Conservation (phyloP, 2,888 invertebrate genomes). For the Bombyx huttoni region DNA sequence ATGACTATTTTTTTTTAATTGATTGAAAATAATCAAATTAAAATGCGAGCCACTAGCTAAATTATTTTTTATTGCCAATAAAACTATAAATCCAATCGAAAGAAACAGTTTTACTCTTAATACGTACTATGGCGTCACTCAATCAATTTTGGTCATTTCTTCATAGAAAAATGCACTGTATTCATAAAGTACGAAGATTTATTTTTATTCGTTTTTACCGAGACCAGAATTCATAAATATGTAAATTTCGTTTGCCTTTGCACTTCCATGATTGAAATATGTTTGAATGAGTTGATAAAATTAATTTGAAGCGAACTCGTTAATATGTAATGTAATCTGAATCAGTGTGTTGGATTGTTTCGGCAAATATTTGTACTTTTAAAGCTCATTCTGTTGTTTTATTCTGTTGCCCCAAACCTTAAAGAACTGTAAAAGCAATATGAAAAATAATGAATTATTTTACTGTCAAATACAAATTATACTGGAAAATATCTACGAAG, state of each 20-base stretch:
- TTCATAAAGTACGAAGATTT: background rate
- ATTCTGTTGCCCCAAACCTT: no score
- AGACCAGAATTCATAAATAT: constrained; percentile 27
- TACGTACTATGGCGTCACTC: background rate
- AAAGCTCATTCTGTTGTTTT: no score
- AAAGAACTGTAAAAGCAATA: no score
- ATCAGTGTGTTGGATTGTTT: background rate
- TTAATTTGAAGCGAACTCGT: constrained; percentile 5
- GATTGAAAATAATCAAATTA: background rate
- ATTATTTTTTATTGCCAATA: background rate
- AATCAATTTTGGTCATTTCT: background rate
- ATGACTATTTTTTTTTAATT: background rate
- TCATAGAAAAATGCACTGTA: background rate
- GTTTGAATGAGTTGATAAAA: constrained; percentile 11
- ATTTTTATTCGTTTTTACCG: constrained; percentile 10
- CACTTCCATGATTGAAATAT: constrained; percentile 26
- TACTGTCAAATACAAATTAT: no score
- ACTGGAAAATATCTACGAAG: no score
- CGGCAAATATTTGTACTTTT: background rate
- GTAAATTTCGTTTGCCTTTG: constrained; percentile 27
- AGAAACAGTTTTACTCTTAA: background rate
- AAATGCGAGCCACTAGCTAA: background rate
- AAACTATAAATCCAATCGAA: background rate
- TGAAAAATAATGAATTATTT: no score
- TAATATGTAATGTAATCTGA: background rate